phyloP scores from a whole-genome alignment of 2,888 invertebrate species.

The Therioaphis trifolii region DNA sequence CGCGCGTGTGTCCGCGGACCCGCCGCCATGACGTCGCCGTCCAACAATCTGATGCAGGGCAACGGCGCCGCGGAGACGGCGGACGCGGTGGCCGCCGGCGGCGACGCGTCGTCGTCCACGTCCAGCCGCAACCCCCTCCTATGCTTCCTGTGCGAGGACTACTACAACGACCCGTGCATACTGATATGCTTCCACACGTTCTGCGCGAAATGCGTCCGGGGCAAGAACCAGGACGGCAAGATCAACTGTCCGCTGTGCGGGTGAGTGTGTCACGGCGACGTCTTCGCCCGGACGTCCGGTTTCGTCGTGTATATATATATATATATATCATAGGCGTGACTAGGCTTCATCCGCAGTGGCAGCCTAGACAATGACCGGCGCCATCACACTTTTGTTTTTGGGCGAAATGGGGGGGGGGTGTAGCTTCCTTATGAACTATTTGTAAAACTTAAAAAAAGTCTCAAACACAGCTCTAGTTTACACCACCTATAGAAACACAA shows the following conservation, averaged over 20 bases:
- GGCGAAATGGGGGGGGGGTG: no score
- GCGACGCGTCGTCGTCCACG: background rate
- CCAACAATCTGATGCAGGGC: background rate
- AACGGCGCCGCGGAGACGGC: background rate
- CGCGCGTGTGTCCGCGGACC: no score
- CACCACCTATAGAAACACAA: no score
- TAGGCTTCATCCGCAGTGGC: no score
- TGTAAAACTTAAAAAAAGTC: no score
- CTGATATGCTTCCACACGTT: constrained; percentile 79
- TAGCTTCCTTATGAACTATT: no score
- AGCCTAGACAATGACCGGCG: no score
- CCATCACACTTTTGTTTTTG: no score
- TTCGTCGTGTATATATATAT: no score
- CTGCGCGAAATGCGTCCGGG: constrained; percentile 76
- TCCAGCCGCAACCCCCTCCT: constrained; percentile 70
- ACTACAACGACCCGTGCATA: constrained; percentile 77
- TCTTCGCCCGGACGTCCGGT: no score
- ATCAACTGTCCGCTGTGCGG: constrained; percentile 78
- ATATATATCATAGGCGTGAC: no score
- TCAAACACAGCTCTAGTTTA: no score
- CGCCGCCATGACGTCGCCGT: background rate
- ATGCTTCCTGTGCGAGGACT: constrained; percentile 77
- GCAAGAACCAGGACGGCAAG: constrained; percentile 74
- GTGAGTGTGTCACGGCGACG: constrained; percentile 70
- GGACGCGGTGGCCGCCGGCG: background rate